phyloP scores from a whole-genome alignment of 2,797 vertebrate species.

The Protosalanx chinensis region DNA sequence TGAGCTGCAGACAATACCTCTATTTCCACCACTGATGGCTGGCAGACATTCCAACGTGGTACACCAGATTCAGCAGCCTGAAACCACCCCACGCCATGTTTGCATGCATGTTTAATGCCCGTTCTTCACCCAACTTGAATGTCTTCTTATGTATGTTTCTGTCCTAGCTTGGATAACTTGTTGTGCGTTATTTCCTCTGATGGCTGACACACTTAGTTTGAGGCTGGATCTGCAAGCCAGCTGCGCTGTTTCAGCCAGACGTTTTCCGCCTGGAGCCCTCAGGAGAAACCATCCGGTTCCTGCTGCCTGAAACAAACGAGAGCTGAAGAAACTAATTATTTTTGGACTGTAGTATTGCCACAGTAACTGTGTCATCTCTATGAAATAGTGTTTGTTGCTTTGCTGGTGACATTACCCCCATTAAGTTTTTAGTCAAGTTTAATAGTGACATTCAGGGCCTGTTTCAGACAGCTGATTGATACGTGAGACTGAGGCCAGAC shows the following conservation, averaged over 20 bases:
- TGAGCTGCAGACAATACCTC: constrained; percentile 8
- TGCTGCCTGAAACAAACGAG: constrained; percentile 51
- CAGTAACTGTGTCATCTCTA: constrained; percentile 46
- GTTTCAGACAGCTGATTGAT: constrained; percentile 23
- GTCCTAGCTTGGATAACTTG: neutral
- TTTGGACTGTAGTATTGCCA: constrained; percentile 57
- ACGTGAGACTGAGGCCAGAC: constrained; percentile 31
- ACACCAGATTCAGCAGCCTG: neutral
- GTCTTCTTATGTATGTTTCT: neutral
- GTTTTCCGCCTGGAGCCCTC: constrained; percentile 17
- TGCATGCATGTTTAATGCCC: neutral
- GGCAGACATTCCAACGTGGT: neutral
- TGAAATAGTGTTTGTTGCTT: constrained; percentile 47
- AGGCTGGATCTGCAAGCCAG: constrained; percentile 47
- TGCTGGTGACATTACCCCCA: neutral
- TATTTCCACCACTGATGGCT: neutral
- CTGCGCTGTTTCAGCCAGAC: constrained; percentile 46
- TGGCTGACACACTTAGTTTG: constrained; percentile 27
- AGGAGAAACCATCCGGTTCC: constrained; percentile 42
- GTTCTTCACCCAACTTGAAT: neutral
- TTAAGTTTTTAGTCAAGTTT: neutral
- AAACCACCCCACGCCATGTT: neutral
- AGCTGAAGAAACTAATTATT: constrained; percentile 57
- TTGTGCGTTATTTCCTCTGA: constrained; percentile 10
- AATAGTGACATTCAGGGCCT: neutral